phyloP scores from a whole-genome alignment of 2,888 invertebrate genomes.

The Xanthia icteritia region DNA sequence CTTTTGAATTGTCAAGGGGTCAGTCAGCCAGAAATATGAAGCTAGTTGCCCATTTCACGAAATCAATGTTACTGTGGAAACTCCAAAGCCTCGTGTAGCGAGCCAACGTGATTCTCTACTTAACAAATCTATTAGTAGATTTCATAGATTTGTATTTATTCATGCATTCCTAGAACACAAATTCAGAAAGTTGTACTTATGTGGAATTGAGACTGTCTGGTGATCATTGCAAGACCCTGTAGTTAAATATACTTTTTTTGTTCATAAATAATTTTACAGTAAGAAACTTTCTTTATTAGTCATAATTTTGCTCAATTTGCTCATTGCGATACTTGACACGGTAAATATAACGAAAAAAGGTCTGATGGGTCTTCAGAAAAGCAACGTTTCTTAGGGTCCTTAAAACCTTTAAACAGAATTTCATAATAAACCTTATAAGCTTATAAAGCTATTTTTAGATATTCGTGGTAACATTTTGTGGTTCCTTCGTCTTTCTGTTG shows the following conservation, averaged over 20 bases:
- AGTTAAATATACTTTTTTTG: background rate
- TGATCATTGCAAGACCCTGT: background rate
- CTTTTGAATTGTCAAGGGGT: too few species aligned
- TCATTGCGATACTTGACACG: background rate
- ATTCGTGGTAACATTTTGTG: background rate
- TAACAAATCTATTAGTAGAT: conserved; percentile 1
- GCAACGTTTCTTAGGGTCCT: too few species aligned
- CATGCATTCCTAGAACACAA: conserved; percentile 6
- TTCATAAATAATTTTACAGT: background rate
- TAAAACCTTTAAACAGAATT: background rate
- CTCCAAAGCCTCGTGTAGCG: background rate
- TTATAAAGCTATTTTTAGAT: background rate
- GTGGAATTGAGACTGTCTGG: background rate
- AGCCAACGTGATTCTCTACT: background rate
- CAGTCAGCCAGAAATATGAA: too few species aligned
- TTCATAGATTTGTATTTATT: background rate
- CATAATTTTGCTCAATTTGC: background rate
- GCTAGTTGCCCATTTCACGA: too few species aligned
- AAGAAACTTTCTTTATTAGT: background rate
- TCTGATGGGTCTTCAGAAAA: background rate
- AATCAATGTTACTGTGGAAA: conserved; percentile 9
- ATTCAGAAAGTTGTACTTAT: background rate
- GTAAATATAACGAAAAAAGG: background rate
- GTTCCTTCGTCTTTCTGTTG: background rate
- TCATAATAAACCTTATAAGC: background rate